Evolutionary conservation across 1,140 invertebrate genomes (phyloP).

Genomic region (Leptinotarsa undecemlineata): DNA sequence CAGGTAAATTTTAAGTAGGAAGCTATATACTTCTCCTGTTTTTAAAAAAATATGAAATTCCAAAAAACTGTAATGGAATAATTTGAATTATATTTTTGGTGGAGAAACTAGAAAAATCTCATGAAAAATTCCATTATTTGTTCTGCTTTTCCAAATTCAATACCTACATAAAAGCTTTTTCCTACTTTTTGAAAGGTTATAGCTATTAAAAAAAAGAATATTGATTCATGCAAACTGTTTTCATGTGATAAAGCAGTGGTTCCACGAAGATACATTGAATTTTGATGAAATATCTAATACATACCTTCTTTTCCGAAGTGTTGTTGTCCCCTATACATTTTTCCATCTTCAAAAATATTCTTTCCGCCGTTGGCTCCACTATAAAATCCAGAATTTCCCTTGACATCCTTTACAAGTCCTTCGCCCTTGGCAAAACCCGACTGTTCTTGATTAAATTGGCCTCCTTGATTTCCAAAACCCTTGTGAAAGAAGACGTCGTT

Average conservation of each 20-base stretch:
- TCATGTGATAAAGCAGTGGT: neutral
- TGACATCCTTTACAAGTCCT: conserved; percentile 54
- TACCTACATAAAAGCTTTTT: too few relatives aligned
- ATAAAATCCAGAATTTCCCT: conserved; percentile 60
- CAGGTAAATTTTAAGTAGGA: too few relatives aligned
- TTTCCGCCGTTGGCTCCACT: conserved; percentile 60
- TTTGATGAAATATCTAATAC: neutral
- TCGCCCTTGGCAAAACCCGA: conserved; percentile 59
- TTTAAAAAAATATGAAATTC: too few relatives aligned
- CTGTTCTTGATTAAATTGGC: conserved; percentile 57
- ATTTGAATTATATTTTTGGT: too few relatives aligned
- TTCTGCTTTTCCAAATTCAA: too few relatives aligned
- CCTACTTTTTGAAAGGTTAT: too few relatives aligned
- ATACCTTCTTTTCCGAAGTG: conserved; percentile 60
- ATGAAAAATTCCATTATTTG: too few relatives aligned
- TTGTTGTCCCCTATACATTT: conserved; percentile 59
- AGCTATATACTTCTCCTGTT: too few relatives aligned
- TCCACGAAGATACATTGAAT: neutral
- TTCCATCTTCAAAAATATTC: conserved; percentile 60
- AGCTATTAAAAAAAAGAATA: too few relatives aligned
- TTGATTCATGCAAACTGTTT: neutral
- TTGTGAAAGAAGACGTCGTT: conserved; percentile 59
- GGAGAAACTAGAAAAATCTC: too few relatives aligned
- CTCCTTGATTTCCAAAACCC: conserved; percentile 57
- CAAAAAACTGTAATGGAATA: too few relatives aligned